Evolutionary conservation across 2,888 invertebrate species (phyloP).

Genomic region (Laspeyria flexula): DNA sequence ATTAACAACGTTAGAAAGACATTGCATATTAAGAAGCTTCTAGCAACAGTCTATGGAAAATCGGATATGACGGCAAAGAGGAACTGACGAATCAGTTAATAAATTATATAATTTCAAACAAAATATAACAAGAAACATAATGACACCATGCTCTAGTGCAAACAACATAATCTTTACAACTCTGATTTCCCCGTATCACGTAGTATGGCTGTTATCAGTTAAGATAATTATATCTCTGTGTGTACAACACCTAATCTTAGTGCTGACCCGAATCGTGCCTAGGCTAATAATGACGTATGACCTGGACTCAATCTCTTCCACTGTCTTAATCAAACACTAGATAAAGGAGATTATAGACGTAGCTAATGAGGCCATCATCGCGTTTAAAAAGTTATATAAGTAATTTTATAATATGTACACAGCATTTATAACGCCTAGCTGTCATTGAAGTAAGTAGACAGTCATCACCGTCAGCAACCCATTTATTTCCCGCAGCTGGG

Average conservation of each 20-base stretch:
- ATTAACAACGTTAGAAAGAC: too few relatives aligned
- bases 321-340: slow-evolving; percentile 67
- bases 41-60: background rate
- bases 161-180: slow-evolving; percentile 72
- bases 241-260: slow-evolving; percentile 72
- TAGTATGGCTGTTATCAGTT: slow-evolving; percentile 58
- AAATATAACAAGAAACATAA: slow-evolving; percentile 30
- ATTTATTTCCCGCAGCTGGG: too few relatives aligned
- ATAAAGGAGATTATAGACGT: slow-evolving; percentile 71
- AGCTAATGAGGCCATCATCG: slow-evolving; percentile 53
- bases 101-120: slow-evolving; percentile 32
- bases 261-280: slow-evolving; percentile 73
- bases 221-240: slow-evolving; percentile 60
- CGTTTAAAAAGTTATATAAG: slow-evolving; percentile 38
- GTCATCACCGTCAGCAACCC: too few relatives aligned
- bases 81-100: slow-evolving; percentile 10
- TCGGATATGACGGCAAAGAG: background rate
- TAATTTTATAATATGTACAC: too few relatives aligned
- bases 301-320: slow-evolving; percentile 70
- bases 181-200: slow-evolving; percentile 67
- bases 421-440: too few relatives aligned
- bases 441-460: too few relatives aligned
- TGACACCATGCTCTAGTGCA: slow-evolving; percentile 48
- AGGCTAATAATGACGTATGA: slow-evolving; percentile 78
- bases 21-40: too few relatives aligned